Conservation (phyloP, 2,797 vertebrate species). For the Phataginus tetradactyla region DNA sequence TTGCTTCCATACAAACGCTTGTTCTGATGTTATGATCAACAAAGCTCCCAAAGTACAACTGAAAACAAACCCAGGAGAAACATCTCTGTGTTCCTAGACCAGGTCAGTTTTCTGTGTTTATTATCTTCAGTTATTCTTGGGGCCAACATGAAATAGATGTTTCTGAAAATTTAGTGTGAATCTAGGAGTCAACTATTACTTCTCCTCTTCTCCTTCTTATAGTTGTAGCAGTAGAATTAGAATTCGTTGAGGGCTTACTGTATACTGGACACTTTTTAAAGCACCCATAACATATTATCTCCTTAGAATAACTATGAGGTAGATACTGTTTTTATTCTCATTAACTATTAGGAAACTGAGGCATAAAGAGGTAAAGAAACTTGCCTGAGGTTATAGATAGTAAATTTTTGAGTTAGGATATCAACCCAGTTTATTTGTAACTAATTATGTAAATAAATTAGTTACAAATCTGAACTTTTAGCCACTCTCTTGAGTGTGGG, state of each 20-base stretch:
- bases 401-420: background rate
- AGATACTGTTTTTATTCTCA: background rate
- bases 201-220: background rate
- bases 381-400: background rate
- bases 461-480: background rate
- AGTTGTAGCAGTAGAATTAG: background rate
- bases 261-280: background rate
- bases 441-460: background rate
- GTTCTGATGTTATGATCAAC: background rate
- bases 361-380: background rate
- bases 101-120: background rate
- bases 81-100: background rate
- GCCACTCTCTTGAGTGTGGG: background rate
- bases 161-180: slow-evolving; percentile 2
- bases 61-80: slow-evolving; percentile 4
- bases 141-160: background rate
- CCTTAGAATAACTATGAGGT: background rate
- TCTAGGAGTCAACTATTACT: background rate
- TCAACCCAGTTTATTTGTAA: background rate
- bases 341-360: background rate
- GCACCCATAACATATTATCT: background rate
- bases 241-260: background rate
- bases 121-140: background rate
- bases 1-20: background rate
- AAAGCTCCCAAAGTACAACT: background rate